Evolutionary conservation across 2,797 vertebrate genomes (phyloP).

Genomic region (Lemur catta): DNA sequence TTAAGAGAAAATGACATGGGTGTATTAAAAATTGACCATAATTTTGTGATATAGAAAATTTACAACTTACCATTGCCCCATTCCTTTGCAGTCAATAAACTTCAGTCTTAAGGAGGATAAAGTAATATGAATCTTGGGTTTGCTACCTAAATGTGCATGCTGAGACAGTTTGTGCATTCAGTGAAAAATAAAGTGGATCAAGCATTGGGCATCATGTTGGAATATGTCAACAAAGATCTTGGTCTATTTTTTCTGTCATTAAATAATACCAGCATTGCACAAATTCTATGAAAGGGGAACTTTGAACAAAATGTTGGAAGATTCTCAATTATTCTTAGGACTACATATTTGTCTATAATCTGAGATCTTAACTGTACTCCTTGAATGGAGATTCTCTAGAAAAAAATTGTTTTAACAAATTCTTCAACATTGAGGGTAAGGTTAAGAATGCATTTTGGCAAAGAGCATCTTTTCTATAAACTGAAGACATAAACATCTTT

Average conservation of each 20-base stretch:
- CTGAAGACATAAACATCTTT: not conserved
- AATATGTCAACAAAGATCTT: not conserved
- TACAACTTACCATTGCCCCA: not conserved
- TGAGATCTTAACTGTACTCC: not conserved
- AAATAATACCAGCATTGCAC: not conserved
- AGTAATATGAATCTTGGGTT: not conserved
- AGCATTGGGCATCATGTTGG: not conserved
- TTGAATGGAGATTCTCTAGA: not conserved
- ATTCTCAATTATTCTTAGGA: not conserved
- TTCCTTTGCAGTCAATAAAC: not conserved
- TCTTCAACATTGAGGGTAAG: not conserved
- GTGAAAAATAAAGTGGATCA: not conserved
- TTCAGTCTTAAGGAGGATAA: not conserved
- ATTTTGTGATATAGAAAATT: conserved; percentile 5
- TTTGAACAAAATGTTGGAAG: not conserved
- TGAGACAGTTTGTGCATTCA: not conserved
- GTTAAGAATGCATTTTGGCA: not conserved
- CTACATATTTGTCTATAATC: not conserved
- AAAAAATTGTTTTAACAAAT: not conserved
- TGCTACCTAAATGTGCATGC: not conserved
- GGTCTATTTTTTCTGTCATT: not conserved
- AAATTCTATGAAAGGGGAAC: not conserved
- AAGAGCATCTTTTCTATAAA: not conserved
- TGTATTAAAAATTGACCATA: not conserved
- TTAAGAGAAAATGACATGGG: not conserved